Evolutionary conservation across 1,140 invertebrate genomes (phyloP).

Genomic region (Babylonia areolata): DNA sequence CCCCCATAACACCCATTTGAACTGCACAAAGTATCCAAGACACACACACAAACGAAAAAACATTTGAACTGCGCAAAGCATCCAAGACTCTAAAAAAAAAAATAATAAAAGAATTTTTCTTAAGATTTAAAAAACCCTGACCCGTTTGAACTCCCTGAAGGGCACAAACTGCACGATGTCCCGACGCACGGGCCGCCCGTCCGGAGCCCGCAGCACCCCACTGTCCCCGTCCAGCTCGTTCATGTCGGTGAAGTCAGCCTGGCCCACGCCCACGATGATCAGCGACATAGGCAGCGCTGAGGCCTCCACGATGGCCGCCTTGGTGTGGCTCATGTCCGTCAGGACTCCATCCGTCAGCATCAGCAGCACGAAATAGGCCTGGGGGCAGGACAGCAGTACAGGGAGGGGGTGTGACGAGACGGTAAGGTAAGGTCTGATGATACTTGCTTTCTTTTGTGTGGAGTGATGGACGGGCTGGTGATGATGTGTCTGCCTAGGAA

Average conservation of each 20-base stretch:
- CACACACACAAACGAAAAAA: too few species aligned
- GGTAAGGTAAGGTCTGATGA: too few species aligned
- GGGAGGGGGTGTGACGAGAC: too few species aligned
- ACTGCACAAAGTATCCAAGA: too few species aligned
- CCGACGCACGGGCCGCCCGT: conserved; percentile 75
- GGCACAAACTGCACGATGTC: conserved; percentile 82
- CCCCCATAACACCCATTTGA: too few species aligned
- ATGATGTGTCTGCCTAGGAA: too few species aligned
- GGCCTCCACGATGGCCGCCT: conserved; percentile 79
- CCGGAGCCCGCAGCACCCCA: conserved; percentile 73
- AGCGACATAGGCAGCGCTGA: conserved; percentile 80
- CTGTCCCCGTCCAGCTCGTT: conserved; percentile 80
- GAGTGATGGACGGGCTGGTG: too few species aligned
- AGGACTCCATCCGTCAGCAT: conserved; percentile 84
- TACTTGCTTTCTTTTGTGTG: too few species aligned
- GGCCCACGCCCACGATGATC: conserved; percentile 81
- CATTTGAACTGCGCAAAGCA: too few species aligned
- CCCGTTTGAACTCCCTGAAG: conserved; percentile 77
- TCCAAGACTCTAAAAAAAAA: too few species aligned
- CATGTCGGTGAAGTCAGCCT: conserved; percentile 80
- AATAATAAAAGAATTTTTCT: too few species aligned
- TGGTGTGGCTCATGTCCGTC: conserved; percentile 82
- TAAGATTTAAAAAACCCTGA: too few species aligned
- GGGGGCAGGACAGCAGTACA: conserved; percentile 47
- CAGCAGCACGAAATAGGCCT: conserved; percentile 81